phyloP scores from a whole-genome alignment of 64 coral and sea anemone species.

The Porites australiensis region DNA sequence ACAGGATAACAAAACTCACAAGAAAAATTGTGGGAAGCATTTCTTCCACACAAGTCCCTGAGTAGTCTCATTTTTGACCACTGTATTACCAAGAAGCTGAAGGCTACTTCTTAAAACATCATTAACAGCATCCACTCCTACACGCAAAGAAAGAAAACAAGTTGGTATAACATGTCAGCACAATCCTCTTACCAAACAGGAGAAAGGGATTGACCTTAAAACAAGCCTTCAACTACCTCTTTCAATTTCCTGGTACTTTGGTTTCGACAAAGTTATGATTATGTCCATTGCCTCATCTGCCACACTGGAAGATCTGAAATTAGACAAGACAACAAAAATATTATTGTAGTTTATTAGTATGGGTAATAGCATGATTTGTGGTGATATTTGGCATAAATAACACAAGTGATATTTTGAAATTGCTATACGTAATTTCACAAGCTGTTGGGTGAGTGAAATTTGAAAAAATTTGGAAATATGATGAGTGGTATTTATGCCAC shows the following conservation, averaged over 20 bases:
- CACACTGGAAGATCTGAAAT: constrained; percentile 44
- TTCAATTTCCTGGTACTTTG: constrained; percentile 74
- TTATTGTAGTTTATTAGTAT: too few species aligned
- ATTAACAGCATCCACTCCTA: constrained; percentile 41
- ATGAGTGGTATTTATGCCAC: too few species aligned
- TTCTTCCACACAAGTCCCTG: constrained; percentile 68
- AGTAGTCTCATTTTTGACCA: constrained; percentile 64
- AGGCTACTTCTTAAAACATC: constrained; percentile 69
- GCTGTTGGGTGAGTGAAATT: too few species aligned
- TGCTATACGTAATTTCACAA: too few species aligned
- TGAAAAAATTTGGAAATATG: too few species aligned
- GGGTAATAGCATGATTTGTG: too few species aligned
- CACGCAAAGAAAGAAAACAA: neutral
- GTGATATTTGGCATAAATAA: too few species aligned
- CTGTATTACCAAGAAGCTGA: constrained; percentile 84
- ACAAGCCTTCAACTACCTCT: constrained; percentile 14
- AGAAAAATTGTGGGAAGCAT: constrained; percentile 84
- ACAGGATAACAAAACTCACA: constrained; percentile 48
- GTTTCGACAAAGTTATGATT: constrained; percentile 51
- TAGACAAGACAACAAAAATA: neutral
- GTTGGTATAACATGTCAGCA: too few species aligned
- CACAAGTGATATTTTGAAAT: too few species aligned
- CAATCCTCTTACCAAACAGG: neutral
- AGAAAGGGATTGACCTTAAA: neutral
- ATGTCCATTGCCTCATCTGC: constrained; percentile 35